Evolutionary conservation across 2,113 vertebrate species (phyloP).

Genomic region (Raja brachyura): DNA sequence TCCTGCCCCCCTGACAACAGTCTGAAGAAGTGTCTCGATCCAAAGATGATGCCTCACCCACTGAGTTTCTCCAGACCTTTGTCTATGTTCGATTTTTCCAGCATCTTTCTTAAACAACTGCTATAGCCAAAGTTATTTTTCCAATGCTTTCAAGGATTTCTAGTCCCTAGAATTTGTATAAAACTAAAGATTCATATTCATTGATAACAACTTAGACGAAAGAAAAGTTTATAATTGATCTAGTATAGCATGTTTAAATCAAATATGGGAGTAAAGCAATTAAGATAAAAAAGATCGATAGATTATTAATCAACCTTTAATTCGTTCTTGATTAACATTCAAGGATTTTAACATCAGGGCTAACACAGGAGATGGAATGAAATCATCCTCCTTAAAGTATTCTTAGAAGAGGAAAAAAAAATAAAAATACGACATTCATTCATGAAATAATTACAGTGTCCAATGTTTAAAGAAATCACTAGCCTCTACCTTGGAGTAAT

Average conservation of each 20-base stretch:
- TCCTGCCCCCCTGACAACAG: too few relatives aligned
- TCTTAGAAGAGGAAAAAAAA: background rate
- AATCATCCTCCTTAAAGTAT: background rate
- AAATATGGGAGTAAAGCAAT: background rate
- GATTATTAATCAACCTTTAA: slow-evolving; percentile 31
- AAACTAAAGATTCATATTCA: background rate
- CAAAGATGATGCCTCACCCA: too few relatives aligned
- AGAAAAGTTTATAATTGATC: background rate
- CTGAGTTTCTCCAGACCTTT: too few relatives aligned
- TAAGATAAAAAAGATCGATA: background rate
- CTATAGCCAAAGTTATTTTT: background rate
- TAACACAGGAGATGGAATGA: background rate
- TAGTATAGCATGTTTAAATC: background rate
- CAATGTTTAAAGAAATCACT: background rate
- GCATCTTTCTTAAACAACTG: too few relatives aligned
- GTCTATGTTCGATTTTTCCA: too few relatives aligned
- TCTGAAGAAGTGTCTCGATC: too few relatives aligned
- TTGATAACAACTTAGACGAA: background rate
- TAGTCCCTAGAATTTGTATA: background rate
- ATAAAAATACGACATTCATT: background rate
- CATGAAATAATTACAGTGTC: too few relatives aligned
- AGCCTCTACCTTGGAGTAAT: background rate
- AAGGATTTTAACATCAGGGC: slow-evolving; percentile 1
- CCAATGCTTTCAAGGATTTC: background rate
- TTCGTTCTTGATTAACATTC: background rate